Conservation (phyloP, 2,888 invertebrate species). For the Ischnura elegans region DNA sequence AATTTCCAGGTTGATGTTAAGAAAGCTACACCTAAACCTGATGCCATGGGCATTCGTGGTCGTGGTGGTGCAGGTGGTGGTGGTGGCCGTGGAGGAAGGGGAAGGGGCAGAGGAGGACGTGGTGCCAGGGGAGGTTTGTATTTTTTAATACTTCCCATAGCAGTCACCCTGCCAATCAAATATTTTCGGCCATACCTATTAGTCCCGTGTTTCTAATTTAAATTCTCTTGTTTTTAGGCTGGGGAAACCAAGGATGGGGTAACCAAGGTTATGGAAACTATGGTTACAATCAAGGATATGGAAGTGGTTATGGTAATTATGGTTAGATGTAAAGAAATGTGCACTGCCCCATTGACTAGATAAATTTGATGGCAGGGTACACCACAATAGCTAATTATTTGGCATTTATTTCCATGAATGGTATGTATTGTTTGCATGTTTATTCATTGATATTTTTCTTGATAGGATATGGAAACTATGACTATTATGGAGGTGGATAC, state of each 20-base stretch:
- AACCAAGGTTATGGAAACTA: slow-evolving; percentile 84
- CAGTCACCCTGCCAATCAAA: slow-evolving; percentile 11
- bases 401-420: not conserved
- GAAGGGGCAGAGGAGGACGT: slow-evolving; percentile 73
- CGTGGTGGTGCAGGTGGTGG: slow-evolving; percentile 81
- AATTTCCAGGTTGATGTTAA: slow-evolving; percentile 91
- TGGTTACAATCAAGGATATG: slow-evolving; percentile 79
- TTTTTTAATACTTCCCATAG: not conserved
- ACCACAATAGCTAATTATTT: not conserved
- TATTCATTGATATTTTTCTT: not conserved
- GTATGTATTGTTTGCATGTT: not conserved
- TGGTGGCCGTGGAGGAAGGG: slow-evolving; percentile 83
- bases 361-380: slow-evolving; percentile 49
- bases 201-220: not conserved
- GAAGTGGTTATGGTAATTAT: slow-evolving; percentile 79
- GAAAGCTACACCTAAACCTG: slow-evolving; percentile 95
- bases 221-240: slow-evolving; percentile 38
- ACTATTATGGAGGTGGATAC: slow-evolving; percentile 83
- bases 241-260: slow-evolving; percentile 80
- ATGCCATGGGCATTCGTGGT: slow-evolving; percentile 81
- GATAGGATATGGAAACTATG: slow-evolving; percentile 77
- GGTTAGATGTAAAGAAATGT: not conserved
- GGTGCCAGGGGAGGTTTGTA: slow-evolving; percentile 53
- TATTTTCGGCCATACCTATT: not conserved
- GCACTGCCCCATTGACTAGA: slow-evolving; percentile 16